These are phyloP conservation scores for Tenebrosternarchus preto DNA, from an alignment of 2,113 vertebrate genomes.

Conservation along the genomic window DNA sequence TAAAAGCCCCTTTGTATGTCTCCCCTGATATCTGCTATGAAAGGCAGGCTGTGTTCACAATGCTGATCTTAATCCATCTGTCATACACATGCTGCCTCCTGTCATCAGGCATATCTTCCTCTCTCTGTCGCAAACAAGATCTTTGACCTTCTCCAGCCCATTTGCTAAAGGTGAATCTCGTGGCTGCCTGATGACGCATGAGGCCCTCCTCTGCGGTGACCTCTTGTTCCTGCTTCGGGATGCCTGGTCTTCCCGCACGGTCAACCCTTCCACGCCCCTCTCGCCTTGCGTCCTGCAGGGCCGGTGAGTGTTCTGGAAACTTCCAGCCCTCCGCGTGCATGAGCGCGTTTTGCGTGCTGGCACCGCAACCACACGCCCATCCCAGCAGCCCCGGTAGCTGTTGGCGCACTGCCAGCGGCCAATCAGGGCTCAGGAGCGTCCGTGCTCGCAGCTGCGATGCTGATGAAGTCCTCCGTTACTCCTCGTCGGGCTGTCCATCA, in stretches of 20 bases:
- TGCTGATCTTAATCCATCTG: constrained; percentile 41
- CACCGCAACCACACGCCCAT: constrained; percentile 49
- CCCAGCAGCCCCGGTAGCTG: constrained; percentile 62
- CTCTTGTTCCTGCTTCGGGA: constrained; percentile 23
- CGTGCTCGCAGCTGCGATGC: constrained; percentile 57
- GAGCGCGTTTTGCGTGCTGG: constrained; percentile 54
- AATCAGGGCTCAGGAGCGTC: constrained; percentile 63
- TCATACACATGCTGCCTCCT: constrained; percentile 33
- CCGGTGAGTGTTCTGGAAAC: constrained; percentile 56
- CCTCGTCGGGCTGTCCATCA: constrained; percentile 73
- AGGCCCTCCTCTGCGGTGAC: constrained; percentile 3
- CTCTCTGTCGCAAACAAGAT: constrained; percentile 31
- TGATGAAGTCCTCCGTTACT: constrained; percentile 70
- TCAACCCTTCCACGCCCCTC: constrained; percentile 46
- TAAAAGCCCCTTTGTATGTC: constrained; percentile 2
- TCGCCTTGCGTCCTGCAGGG: constrained; percentile 27
- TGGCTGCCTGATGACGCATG: constrained; percentile 34
- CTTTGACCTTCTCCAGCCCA: constrained; percentile 44
- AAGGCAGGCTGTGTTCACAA: background rate
- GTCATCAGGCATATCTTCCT: constrained; percentile 31
- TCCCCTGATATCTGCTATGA: constrained; percentile 27
- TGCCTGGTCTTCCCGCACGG: constrained; percentile 27
- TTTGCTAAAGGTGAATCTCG: constrained; percentile 41
- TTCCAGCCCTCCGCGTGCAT: constrained; percentile 51
- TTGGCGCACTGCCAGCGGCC: constrained; percentile 66